Conservation (phyloP, 2,113 vertebrate genomes). For the Stomatorhinus ivindoensis region DNA sequence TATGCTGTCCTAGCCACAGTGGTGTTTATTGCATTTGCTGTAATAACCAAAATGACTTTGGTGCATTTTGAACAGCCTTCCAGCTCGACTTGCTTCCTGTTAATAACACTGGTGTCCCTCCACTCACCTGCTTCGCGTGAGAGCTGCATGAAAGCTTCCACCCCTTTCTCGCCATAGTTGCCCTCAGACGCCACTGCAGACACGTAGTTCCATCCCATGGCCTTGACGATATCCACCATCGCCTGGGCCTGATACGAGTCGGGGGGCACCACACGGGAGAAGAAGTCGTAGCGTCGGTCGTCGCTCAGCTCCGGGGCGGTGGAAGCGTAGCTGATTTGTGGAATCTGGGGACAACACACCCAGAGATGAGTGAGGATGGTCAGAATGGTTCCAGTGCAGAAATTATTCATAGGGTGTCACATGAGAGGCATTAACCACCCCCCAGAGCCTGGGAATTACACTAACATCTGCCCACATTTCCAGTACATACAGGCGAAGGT, state of each 20-base stretch:
- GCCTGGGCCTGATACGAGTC: constrained; percentile 21
- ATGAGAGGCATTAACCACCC: background rate
- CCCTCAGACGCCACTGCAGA: constrained; percentile 16
- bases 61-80: background rate
- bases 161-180: constrained; percentile 17
- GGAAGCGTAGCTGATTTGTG: constrained; percentile 18
- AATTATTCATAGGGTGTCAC: background rate
- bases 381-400: background rate
- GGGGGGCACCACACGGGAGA: constrained; percentile 16
- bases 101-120: background rate
- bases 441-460: background rate
- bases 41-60: background rate
- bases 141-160: constrained; percentile 16
- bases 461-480: background rate
- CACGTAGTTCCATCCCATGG: constrained; percentile 18
- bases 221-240: constrained; percentile 11
- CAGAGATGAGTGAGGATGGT: background rate
- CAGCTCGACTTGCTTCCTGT: background rate
- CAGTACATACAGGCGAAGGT: background rate
- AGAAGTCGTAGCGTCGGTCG: constrained; percentile 20
- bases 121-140: constrained; percentile 16
- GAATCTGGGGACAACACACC: background rate
- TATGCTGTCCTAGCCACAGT: background rate
- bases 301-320: constrained; percentile 18
- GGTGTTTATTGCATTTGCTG: background rate